These are phyloP conservation scores for Dicrostonyx torquatus DNA, from an alignment of 2,797 vertebrate species.

Conservation along the genomic window DNA sequence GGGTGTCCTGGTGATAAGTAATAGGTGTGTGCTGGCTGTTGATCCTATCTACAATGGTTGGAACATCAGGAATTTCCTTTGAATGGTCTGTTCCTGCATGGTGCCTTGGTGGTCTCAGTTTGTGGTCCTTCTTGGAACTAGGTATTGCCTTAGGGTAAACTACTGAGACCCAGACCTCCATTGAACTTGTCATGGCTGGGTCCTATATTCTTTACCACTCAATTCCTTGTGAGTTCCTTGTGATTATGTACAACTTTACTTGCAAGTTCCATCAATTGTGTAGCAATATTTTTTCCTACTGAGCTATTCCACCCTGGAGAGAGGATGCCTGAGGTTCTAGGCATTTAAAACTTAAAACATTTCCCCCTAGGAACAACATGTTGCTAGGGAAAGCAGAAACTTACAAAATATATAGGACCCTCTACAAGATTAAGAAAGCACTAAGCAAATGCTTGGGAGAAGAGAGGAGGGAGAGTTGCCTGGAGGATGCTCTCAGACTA, in stretches of 20 bases:
- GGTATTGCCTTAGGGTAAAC: too few species aligned
- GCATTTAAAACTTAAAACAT: not conserved
- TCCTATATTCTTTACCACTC: not conserved
- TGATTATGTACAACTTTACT: not conserved
- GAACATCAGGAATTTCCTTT: too few species aligned
- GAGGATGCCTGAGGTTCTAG: not conserved
- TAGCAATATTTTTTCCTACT: not conserved
- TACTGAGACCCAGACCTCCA: too few species aligned
- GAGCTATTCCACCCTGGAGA: not conserved
- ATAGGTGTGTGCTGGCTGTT: too few species aligned
- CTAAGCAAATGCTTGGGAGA: not conserved
- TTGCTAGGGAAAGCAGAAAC: not conserved
- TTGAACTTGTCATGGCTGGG: too few species aligned
- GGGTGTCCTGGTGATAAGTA: too few species aligned
- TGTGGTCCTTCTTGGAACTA: too few species aligned
- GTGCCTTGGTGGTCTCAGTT: too few species aligned
- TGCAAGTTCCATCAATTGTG: not conserved
- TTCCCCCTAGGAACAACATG: not conserved
- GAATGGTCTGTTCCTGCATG: too few species aligned
- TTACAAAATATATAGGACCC: not conserved
- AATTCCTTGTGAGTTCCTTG: not conserved
- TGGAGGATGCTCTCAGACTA: not conserved
- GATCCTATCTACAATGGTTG: too few species aligned
- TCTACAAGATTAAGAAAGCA: not conserved
- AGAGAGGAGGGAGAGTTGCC: too few species aligned